Percentiles rank a stretch among this genome's conserved stretches.
Evolutionary conservation across 2,113 vertebrate species (phyloP).

Genomic region (Silurus glanis): DNA sequence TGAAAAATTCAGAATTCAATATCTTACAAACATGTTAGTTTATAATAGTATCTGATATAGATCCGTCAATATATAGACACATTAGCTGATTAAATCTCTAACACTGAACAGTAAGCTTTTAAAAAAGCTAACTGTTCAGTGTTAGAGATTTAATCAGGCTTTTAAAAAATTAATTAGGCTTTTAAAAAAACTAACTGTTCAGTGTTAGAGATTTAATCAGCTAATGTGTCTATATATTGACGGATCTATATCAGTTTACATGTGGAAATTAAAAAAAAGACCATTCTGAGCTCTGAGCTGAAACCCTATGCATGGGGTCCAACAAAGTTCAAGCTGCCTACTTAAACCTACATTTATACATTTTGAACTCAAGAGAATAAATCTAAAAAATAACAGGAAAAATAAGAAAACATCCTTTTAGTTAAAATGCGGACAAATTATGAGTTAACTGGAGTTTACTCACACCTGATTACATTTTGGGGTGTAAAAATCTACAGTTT

Average conservation of each 20-base stretch:
- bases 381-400: not conserved
- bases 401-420: not conserved
- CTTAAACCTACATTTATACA: not conserved
- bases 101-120: not conserved
- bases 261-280: not conserved
- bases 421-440: not conserved
- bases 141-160: not conserved
- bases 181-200: not conserved
- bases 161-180: too few relatives aligned
- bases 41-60: not conserved
- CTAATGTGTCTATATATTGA: not conserved
- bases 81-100: not conserved
- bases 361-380: not conserved
- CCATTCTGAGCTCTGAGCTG: not conserved
- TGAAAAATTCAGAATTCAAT: not conserved
- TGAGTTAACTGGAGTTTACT: not conserved
- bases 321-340: not conserved
- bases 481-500: not conserved
- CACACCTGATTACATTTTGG: not conserved
- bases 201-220: not conserved
- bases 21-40: not conserved
- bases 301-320: not conserved
- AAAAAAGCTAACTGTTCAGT: not conserved
- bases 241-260: not conserved
- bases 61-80: not conserved